phyloP scores from a whole-genome alignment of 2,888 invertebrate genomes.

The Seira sanloemensis region DNA sequence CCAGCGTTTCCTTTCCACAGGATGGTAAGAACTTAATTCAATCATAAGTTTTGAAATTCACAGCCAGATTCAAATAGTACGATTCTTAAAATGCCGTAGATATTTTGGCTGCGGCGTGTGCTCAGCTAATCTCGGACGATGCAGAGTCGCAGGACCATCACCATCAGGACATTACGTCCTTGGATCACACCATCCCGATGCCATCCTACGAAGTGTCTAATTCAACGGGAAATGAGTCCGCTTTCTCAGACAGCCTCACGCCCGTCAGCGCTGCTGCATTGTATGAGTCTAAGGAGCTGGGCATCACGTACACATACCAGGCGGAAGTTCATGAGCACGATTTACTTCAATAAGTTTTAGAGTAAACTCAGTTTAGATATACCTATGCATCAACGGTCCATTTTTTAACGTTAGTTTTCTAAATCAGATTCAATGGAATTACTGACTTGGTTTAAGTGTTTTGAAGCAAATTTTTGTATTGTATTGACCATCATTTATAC shows the following conservation, averaged over 20 bases:
- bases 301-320: slow-evolving; percentile 44
- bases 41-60: neutral
- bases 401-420: no score
- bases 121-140: slow-evolving; percentile 17
- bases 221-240: neutral
- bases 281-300: slow-evolving; percentile 60
- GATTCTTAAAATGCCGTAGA: neutral
- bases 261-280: slow-evolving; percentile 28
- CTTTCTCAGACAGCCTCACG: neutral
- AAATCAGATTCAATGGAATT: no score
- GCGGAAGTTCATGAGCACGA: slow-evolving; percentile 24
- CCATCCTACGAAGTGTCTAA: slow-evolving; percentile 1
- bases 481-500: no score
- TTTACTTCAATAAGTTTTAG: no score
- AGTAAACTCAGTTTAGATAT: no score
- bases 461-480: no score
- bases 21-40: slow-evolving; percentile 22
- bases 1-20: neutral
- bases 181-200: slow-evolving; percentile 35
- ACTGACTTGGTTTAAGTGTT: no score
- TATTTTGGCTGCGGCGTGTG: neutral
- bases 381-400: no score
- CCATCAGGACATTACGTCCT: slow-evolving; percentile 17
- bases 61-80: neutral
- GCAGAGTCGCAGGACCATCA: neutral